phyloP scores from a whole-genome alignment of 2,888 invertebrate genomes.

The Oscheius myriophilus region DNA sequence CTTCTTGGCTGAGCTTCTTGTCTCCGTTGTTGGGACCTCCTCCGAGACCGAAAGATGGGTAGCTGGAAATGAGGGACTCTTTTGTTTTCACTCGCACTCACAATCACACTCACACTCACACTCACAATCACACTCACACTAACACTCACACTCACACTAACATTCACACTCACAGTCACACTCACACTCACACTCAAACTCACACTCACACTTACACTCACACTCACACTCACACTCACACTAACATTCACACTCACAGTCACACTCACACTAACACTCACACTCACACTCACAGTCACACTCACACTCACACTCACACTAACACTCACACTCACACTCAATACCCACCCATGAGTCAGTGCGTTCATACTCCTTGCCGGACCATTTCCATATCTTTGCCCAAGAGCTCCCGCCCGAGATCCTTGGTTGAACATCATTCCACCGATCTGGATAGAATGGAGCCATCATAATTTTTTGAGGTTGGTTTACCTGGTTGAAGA shows the following conservation, averaged over 20 bases:
- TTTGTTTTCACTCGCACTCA: no score
- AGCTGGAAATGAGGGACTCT: slow-evolving; percentile 13
- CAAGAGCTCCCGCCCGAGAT: slow-evolving; percentile 57
- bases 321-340: not conserved
- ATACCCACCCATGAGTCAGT: slow-evolving; percentile 45
- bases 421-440: slow-evolving; percentile 65
- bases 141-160: not conserved
- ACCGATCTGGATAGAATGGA: slow-evolving; percentile 46
- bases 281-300: not conserved
- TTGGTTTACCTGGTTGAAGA: slow-evolving; percentile 53
- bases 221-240: not conserved
- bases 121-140: not conserved
- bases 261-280: not conserved
- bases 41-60: slow-evolving; percentile 29
- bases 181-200: slow-evolving; percentile 14
- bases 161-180: not conserved
- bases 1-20: slow-evolving; percentile 34
- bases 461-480: not conserved
- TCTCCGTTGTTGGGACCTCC: slow-evolving; percentile 24
- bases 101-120: not conserved
- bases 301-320: not conserved
- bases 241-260: not conserved
- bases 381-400: slow-evolving; percentile 57
- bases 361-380: slow-evolving; percentile 59
- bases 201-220: not conserved